Base-by-base conservation (phyloP, 2,888 invertebrate genomes). In the Coelopa pilipes region DNA sequence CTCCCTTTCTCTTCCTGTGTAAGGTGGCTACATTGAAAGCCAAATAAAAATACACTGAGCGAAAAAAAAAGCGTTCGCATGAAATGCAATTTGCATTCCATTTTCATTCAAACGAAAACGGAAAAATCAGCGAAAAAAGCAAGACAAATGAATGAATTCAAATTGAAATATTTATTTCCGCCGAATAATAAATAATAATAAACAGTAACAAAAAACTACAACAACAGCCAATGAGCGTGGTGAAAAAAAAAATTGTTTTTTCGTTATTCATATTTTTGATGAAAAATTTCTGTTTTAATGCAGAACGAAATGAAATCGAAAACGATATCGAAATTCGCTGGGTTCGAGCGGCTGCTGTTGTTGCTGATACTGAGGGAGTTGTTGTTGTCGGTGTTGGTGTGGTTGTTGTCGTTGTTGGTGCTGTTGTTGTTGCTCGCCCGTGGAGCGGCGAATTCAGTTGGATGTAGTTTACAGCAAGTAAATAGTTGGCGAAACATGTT, bases 161-260 rank as follows among this genome's bases (percentile, higher is more conserved):
- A 59, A 59, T 24, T 59, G 57, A 59, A 59, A 59, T 21, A 59
- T 59, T 59, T 59, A 59, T 59, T 59, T 21, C 57, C 57, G 57
- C 57, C 19, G 57, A 59, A 59, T 59, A 59, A 59, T 57, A 21
- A 57, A 57, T 59, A 59, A 55, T 55, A 55, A 59, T 59, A 59
- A 59, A 24, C 9, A 59, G 21, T 19, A 15, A 59, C 21, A 59
- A 13, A 21, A 21, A 1, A 59, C 2, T 21, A 59, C 13, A 34
- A 34, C 34, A 34, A 34, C 2, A 34, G 34, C n/a, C n/a, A n/a
- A n/a, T n/a, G n/a, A n/a, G n/a, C n/a, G n/a, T n/a, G n/a, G n/a
- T n/a, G n/a, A 55, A 57, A 59, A 59, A 59, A 59, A 59, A 59
- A 21, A 21, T 34, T 34, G 7, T 34, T 34, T 34, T 34, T 34